Percentiles rank a stretch among this genome's conserved stretches.
Evolutionary conservation across 2,113 vertebrate genomes (phyloP).

Genomic region (Chaetodon auriga): DNA sequence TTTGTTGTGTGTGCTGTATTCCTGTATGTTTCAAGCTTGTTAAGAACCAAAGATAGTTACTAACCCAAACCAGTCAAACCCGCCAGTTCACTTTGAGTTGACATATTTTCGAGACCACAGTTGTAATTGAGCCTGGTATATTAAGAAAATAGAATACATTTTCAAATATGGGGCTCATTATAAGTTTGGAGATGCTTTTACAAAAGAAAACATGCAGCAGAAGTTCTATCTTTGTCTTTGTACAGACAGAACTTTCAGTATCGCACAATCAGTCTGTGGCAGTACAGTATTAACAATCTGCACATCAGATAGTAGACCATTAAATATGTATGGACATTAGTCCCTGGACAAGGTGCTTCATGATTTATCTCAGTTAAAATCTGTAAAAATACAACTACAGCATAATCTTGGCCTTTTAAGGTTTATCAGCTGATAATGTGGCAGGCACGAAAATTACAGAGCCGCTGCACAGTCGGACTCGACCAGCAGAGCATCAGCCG

Average conservation of each 20-base stretch:
- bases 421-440: constrained; percentile 16
- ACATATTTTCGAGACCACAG: not conserved
- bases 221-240: constrained; percentile 8
- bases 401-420: not conserved
- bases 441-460: constrained; percentile 47
- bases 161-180: constrained; percentile 24
- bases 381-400: constrained; percentile 1
- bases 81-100: constrained; percentile 31
- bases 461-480: constrained; percentile 16
- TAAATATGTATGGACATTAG: constrained; percentile 39
- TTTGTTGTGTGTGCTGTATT: not conserved
- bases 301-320: constrained; percentile 19
- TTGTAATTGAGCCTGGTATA: constrained; percentile 22
- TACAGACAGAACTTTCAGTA: not conserved
- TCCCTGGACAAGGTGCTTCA: constrained; percentile 9
- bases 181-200: constrained; percentile 8
- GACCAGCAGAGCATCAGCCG: constrained; percentile 37
- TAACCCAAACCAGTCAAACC: constrained; percentile 23
- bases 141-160: not conserved
- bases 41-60: constrained; percentile 33
- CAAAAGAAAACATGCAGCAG: not conserved
- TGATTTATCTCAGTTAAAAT: constrained; percentile 17
- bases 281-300: constrained; percentile 16
- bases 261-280: not conserved
- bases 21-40: not conserved